Percentiles rank a stretch among this genome's conserved stretches.
Evolutionary conservation across 2,888 invertebrate species (phyloP).

Genomic region (Anarsia innoxiella): DNA sequence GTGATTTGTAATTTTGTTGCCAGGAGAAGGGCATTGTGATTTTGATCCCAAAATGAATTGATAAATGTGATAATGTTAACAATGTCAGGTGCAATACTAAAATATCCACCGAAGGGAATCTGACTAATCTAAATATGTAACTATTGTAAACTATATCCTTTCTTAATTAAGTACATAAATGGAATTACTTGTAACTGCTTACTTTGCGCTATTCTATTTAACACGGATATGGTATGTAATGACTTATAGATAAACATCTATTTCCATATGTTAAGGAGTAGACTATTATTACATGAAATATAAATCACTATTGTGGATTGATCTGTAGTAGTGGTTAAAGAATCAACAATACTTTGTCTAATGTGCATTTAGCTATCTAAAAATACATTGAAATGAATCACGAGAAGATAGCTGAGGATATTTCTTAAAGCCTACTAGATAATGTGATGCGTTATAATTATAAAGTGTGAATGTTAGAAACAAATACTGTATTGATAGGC

Average conservation of each 20-base stretch:
- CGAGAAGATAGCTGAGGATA: too few species aligned
- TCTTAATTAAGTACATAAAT: constrained; percentile 59
- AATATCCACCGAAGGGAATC: constrained; percentile 4
- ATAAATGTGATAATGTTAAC: not conserved
- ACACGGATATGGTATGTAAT: constrained; percentile 14
- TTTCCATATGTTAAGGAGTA: too few species aligned
- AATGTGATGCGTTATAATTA: too few species aligned
- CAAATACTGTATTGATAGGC: too few species aligned
- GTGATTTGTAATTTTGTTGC: not conserved
- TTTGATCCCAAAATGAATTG: constrained; percentile 65
- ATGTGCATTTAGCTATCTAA: too few species aligned
- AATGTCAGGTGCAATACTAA: not conserved
- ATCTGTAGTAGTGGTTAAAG: constrained; percentile 22
- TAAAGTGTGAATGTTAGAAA: too few species aligned
- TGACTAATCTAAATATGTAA: too few species aligned
- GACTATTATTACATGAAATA: too few species aligned
- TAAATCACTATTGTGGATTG: constrained; percentile 4
- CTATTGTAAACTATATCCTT: too few species aligned
- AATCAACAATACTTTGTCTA: constrained; percentile 46
- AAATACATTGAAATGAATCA: too few species aligned
- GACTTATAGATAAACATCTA: constrained; percentile 7
- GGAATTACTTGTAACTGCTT: constrained; percentile 35
- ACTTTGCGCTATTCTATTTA: constrained; percentile 20
- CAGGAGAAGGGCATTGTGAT: constrained; percentile 19
- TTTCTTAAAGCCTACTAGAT: too few species aligned